Conservation (phyloP, 2,113 vertebrate species). For the Hirundichthys speculiger region DNA sequence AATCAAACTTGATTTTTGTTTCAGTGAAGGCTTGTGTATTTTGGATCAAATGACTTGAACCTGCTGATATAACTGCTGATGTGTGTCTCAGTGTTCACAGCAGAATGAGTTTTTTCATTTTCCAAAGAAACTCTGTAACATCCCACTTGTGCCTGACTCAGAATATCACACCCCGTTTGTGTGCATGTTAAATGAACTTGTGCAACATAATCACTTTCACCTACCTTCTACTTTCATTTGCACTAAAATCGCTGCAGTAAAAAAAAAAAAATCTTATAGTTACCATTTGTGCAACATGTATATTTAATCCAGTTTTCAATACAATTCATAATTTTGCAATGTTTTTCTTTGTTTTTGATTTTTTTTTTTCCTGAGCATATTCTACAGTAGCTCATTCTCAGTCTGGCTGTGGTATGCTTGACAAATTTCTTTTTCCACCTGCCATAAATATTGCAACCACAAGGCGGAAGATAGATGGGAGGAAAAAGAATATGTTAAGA, state of each 20-base stretch:
- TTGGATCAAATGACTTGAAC: no score
- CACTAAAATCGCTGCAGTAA: no score
- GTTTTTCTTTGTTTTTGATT: neutral
- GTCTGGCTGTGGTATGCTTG: slow-evolving; percentile 24
- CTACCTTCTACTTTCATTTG: no score
- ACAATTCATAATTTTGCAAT: neutral
- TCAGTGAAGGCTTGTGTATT: no score
- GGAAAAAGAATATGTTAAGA: slow-evolving; percentile 48
- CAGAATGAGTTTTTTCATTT: slow-evolving; percentile 36
- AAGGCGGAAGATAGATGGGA: slow-evolving; percentile 51
- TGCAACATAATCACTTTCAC: no score
- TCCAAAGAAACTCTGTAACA: slow-evolving; percentile 43
- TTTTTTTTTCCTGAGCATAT: slow-evolving; percentile 20
- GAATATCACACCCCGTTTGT: neutral
- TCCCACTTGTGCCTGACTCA: slow-evolving; percentile 13
- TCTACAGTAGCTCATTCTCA: slow-evolving; percentile 38
- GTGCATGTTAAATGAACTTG: slow-evolving; percentile 1
- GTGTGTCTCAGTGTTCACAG: no score
- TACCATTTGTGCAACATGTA: neutral
- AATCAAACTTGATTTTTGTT: no score
- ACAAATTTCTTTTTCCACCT: slow-evolving; percentile 65
- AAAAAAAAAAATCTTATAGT: no score
- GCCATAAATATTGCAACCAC: slow-evolving; percentile 62
- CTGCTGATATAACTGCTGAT: no score
- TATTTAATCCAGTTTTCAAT: slow-evolving; percentile 3